Evolutionary conservation across 2,113 vertebrate genomes (phyloP).

Genomic region (Charadrius vociferus): DNA sequence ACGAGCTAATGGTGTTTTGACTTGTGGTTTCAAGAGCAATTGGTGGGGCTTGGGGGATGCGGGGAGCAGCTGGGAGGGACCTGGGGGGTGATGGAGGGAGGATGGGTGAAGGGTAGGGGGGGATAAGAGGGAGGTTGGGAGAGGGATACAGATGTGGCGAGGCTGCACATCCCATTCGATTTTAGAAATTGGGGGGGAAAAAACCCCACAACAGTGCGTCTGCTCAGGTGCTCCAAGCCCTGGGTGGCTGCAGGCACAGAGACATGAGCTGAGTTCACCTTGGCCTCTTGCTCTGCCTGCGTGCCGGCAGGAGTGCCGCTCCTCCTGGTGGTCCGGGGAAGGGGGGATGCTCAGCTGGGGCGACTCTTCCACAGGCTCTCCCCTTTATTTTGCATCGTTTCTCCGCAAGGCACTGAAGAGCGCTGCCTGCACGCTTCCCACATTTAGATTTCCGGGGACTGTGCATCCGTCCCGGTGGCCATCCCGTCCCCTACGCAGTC

Average conservation of each 20-base stretch:
- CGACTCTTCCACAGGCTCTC: background rate
- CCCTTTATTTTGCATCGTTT: background rate
- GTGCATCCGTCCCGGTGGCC: too few species aligned
- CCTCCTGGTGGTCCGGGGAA: background rate
- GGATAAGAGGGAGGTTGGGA: rapidly evolving
- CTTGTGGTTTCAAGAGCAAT: background rate
- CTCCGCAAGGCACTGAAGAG: background rate
- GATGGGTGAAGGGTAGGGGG: background rate
- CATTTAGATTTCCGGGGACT: background rate
- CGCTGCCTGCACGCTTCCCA: rapidly evolving
- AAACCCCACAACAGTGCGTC: background rate
- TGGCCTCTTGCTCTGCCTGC: too few species aligned
- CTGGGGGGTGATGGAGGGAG: background rate
- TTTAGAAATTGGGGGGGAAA: background rate
- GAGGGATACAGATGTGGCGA: rapidly evolving
- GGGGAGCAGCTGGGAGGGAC: conserved; percentile 46
- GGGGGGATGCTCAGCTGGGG: background rate
- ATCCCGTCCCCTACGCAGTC: rapidly evolving
- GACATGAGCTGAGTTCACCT: background rate
- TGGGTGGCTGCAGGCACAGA: background rate
- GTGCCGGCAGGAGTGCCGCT: too few species aligned
- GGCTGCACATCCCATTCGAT: background rate
- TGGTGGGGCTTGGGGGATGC: background rate
- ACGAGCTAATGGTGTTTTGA: conserved; percentile 31
- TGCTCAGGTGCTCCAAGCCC: background rate